Conservation (phyloP, 2,888 invertebrate genomes). For the Sipha maydis region DNA sequence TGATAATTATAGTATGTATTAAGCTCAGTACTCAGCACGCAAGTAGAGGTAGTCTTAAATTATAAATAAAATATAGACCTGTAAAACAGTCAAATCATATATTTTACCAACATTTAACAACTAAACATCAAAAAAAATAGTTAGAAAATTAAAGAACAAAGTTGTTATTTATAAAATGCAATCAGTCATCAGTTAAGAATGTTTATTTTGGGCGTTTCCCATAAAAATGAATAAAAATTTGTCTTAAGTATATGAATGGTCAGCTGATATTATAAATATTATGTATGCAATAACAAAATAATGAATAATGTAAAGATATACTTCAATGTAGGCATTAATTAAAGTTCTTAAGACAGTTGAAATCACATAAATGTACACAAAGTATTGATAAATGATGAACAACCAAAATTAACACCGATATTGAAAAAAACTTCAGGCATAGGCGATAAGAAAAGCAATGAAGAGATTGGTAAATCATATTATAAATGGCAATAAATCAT, state of each 20-base stretch:
- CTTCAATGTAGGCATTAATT: background rate
- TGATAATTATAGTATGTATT: constrained; percentile 15
- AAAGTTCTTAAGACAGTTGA: no score
- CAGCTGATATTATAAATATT: background rate
- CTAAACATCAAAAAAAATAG: background rate
- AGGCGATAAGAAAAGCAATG: background rate
- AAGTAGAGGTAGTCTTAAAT: no score
- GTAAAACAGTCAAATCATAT: no score
- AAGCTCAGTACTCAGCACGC: no score
- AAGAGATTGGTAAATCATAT: no score
- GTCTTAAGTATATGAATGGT: background rate
- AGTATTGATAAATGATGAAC: no score
- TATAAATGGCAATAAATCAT: no score
- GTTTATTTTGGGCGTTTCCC: constrained; percentile 40
- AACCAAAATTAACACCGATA: background rate
- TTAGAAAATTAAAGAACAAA: background rate
- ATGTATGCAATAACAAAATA: background rate
- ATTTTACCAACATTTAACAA: no score
- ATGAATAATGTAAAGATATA: background rate
- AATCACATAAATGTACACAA: no score
- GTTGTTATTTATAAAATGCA: background rate
- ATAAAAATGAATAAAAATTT: background rate
- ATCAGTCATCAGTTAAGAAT: background rate
- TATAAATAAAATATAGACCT: no score
- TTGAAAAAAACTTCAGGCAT: background rate